Evolutionary conservation across 2,797 vertebrate genomes (phyloP).

Genomic region (Australoheros facetus): DNA sequence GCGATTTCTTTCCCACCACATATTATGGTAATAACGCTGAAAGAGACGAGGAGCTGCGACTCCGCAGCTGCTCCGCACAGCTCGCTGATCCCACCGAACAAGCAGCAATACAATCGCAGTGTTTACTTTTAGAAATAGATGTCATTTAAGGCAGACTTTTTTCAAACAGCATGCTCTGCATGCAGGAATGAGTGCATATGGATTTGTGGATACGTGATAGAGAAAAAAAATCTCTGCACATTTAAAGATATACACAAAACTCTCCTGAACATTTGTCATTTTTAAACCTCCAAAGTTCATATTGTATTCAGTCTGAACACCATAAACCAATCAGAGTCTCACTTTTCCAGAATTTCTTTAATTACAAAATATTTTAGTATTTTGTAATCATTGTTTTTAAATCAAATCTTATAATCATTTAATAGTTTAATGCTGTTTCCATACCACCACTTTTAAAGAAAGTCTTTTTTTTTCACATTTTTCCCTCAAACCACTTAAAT

Average conservation of each 20-base stretch:
- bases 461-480: too few relatives aligned
- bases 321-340: accelerated
- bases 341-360: not conserved
- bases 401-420: not conserved
- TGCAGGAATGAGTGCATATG: not conserved
- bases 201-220: not conserved
- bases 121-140: not conserved
- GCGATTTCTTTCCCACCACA: constrained; percentile 67
- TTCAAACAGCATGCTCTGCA: not conserved
- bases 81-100: constrained; percentile 11
- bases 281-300: not conserved
- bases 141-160: not conserved
- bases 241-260: not conserved
- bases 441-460: not conserved
- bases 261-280: not conserved
- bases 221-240: not conserved
- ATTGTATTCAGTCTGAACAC: not conserved
- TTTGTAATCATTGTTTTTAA: not conserved
- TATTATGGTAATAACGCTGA: constrained; percentile 60
- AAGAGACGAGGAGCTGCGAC: constrained; percentile 20
- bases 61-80: constrained; percentile 53
- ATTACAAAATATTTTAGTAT: not conserved
- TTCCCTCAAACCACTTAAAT: not conserved
- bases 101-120: not conserved
- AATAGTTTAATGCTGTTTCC: not conserved